Conservation (phyloP, 1,140 invertebrate species). For the Apis cerana region DNA sequence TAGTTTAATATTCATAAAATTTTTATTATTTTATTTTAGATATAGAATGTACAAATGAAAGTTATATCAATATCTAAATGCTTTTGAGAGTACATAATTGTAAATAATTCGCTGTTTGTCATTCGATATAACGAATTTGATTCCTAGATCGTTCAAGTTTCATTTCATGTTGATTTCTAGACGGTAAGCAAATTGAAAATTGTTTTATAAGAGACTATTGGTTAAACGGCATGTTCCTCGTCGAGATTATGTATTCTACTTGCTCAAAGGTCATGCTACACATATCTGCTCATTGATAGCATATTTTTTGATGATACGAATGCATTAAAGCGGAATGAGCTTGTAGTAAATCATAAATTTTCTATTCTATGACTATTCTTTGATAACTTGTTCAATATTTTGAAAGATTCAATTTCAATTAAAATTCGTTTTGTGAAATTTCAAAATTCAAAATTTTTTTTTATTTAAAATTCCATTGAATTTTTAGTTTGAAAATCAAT, state of each 20-base stretch:
- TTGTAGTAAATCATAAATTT: background rate
- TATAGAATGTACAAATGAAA: too few species aligned
- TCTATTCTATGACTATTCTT: background rate
- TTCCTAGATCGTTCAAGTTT: background rate
- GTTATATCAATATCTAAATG: too few species aligned
- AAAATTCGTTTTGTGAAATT: background rate
- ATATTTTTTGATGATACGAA: background rate
- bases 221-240: slow-evolving; percentile 12
- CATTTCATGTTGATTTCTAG: slow-evolving; percentile 17
- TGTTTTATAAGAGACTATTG: slow-evolving; percentile 46
- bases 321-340: background rate
- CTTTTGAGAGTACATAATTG: too few species aligned
- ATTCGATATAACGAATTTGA: background rate
- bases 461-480: background rate
- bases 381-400: background rate
- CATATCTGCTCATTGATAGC: slow-evolving; percentile 15
- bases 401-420: background rate
- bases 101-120: slow-evolving; percentile 8
- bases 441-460: background rate
- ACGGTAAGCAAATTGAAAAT: slow-evolving; percentile 52
- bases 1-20: too few species aligned
- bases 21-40: too few species aligned
- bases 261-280: slow-evolving; percentile 29
- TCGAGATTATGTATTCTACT: slow-evolving; percentile 24
- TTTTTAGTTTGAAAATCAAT: background rate